Percentiles rank a stretch among this genome's conserved stretches.
phyloP scores from a whole-genome alignment of 2,797 vertebrate genomes.

The Pseudomugil gertrudae region DNA sequence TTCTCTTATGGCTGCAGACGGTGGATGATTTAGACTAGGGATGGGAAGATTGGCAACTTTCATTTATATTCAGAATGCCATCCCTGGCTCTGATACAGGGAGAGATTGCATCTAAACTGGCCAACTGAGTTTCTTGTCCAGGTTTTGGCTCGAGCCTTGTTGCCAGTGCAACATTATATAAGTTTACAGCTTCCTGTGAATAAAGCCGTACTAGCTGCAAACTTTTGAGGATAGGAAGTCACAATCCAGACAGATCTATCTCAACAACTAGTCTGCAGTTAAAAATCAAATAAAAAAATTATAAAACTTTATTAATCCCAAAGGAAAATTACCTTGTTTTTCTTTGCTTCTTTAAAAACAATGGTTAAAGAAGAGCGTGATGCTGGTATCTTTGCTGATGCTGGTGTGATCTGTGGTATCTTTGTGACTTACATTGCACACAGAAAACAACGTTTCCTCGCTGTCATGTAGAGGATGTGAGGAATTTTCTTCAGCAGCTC shows the following conservation, averaged over 20 bases:
- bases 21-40: conserved; percentile 46
- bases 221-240: not conserved
- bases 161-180: conserved; percentile 33
- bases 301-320: no score
- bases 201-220: not conserved
- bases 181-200: conserved; percentile 38
- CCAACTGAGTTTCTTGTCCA: conserved; percentile 39
- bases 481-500: no score
- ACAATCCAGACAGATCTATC: conserved; percentile 3
- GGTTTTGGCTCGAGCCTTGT: conserved; percentile 34
- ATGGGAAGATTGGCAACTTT: conserved; percentile 62
- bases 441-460: no score
- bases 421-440: no score
- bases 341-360: no score
- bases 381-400: no score
- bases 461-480: no score
- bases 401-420: no score
- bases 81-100: conserved; percentile 59
- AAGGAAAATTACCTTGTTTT: no score
- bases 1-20: conserved; percentile 15
- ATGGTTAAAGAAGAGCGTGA: no score
- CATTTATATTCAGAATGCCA: conserved; percentile 57
- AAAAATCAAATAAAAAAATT: no score
- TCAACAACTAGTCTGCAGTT: not conserved
- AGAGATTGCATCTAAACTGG: conserved; percentile 61